phyloP scores from a whole-genome alignment of 2,888 invertebrate genomes.

The Steromphala cineraria region DNA sequence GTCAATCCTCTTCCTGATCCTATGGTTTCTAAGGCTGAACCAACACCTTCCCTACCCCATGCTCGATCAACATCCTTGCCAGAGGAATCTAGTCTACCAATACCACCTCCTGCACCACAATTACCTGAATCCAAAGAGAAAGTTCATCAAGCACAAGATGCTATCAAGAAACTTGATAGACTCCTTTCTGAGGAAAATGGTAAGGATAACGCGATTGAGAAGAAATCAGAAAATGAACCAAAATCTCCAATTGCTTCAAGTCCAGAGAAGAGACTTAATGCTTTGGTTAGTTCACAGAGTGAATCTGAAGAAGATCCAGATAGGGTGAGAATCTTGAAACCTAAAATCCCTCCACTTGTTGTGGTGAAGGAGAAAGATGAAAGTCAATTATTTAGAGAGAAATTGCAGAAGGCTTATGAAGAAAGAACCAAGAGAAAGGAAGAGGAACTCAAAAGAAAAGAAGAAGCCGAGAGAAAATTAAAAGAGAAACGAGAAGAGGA shows the following conservation, averaged over 20 bases:
- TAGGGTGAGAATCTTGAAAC: neutral
- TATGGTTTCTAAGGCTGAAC: neutral
- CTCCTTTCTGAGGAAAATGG: slow-evolving; percentile 24
- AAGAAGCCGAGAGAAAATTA: neutral
- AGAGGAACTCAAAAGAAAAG: neutral
- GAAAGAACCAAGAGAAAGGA: slow-evolving; percentile 45
- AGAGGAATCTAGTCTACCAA: too few species aligned
- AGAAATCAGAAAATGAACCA: neutral
- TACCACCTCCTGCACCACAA: neutral
- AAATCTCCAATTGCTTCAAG: neutral
- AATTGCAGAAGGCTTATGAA: slow-evolving; percentile 53
- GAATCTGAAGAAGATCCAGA: neutral
- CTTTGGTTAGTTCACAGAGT: neutral
- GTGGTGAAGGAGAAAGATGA: slow-evolving; percentile 58
- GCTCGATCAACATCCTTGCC: too few species aligned
- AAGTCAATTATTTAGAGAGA: slow-evolving; percentile 54
- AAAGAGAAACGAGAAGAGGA: neutral
- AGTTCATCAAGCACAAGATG: slow-evolving; percentile 33
- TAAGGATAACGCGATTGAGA: neutral
- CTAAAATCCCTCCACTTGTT: slow-evolving; percentile 41
- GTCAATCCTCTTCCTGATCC: slow-evolving; percentile 4
- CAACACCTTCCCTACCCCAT: neutral
- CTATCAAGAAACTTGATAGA: slow-evolving; percentile 32
- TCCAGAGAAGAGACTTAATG: neutral
- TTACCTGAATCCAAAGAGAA: neutral